Base-by-base conservation (phyloP, 1,140 invertebrate genomes). In the Drosophila saltans region DNA sequence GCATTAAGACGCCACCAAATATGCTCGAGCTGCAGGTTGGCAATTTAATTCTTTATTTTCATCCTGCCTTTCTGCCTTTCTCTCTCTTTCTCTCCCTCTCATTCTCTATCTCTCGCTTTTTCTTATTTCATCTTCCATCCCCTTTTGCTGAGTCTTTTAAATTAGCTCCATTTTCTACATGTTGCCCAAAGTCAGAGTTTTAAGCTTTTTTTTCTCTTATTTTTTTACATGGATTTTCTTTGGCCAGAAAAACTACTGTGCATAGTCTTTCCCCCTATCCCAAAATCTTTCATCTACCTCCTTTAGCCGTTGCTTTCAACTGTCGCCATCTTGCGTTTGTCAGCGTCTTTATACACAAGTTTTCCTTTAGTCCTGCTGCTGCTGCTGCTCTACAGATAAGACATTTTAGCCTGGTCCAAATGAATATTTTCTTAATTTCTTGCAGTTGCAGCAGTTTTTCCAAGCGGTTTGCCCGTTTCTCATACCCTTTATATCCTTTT, bases 371-470 rank as follows among this genome's bases (percentile, higher is more conserved):
- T 30, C 48, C 45, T 65, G 45, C 62, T 59, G 52, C 26, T 64
- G 45, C 78, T 81, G 78, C 39, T 77, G 4, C 57, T 33, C 33
- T 33, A 16, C 9, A 83, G 82, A 86, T 86, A 86, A 86, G 83
- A 72, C 66, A 52, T 62, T 55, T 66, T 45, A 48, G 57, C 26
- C 45, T 43, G 45, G 45, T 52, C 69, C 73, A 77, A 83, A 80
- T 88, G 75, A 86, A 89, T 89, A 83, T 83, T 75, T 78, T 68
- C 70, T 70, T 86, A 80, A 80, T 78, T 83, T 78, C 70, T 72
- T 88, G 83, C 80, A 63, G 58, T 62, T 74, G 68, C 80, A 83
- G 83, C 83, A 89, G 70, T 89, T 83, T 83, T 80, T 52, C 45
- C 45, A 26, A 52, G 45, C 24, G 7, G 45, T 52, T 52, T 52